Percentiles rank a stretch among this genome's conserved stretches.
Evolutionary conservation across 2,113 vertebrate species (phyloP).

Genomic region (Gambusia affinis): DNA sequence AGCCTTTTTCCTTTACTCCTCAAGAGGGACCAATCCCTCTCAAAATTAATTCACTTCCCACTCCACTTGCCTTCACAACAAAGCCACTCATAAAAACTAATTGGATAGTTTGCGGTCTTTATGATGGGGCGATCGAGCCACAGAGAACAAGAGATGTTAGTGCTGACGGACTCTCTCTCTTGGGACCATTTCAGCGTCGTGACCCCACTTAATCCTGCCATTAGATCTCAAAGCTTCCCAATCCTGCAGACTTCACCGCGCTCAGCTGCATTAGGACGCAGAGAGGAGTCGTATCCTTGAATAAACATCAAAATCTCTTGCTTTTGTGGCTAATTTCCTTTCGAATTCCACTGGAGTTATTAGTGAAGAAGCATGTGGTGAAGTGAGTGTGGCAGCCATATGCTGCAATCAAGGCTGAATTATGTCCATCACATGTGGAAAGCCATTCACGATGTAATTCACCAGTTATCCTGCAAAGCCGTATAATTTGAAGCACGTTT

Average conservation of each 20-base stretch:
- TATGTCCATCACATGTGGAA: slow-evolving; percentile 36
- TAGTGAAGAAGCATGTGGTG: slow-evolving; percentile 42
- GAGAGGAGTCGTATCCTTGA: slow-evolving; percentile 65
- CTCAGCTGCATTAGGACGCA: slow-evolving; percentile 35
- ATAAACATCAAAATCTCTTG: slow-evolving; percentile 65
- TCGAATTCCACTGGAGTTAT: slow-evolving; percentile 57
- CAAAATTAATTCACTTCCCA: slow-evolving; percentile 69
- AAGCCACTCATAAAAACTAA: slow-evolving; percentile 67
- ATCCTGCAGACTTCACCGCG: slow-evolving; percentile 52
- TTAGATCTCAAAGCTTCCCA: slow-evolving; percentile 54
- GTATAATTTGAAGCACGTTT: background rate
- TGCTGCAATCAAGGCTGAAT: slow-evolving; percentile 33
- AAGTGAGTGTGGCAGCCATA: slow-evolving; percentile 32
- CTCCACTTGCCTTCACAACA: slow-evolving; percentile 66
- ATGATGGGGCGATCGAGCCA: slow-evolving; percentile 43
- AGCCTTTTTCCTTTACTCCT: slow-evolving; percentile 54
- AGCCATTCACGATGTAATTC: slow-evolving; percentile 21
- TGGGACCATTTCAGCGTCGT: slow-evolving; percentile 51
- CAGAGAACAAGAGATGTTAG: slow-evolving; percentile 48
- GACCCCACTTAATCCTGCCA: slow-evolving; percentile 68
- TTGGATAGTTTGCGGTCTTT: slow-evolving; percentile 56
- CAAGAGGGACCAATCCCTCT: slow-evolving; percentile 56
- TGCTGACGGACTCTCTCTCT: slow-evolving; percentile 53
- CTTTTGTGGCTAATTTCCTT: slow-evolving; percentile 61
- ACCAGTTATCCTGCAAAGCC: slow-evolving; percentile 21